phyloP scores from a whole-genome alignment of 2,888 invertebrate genomes.

The Parnassius glacialis region DNA sequence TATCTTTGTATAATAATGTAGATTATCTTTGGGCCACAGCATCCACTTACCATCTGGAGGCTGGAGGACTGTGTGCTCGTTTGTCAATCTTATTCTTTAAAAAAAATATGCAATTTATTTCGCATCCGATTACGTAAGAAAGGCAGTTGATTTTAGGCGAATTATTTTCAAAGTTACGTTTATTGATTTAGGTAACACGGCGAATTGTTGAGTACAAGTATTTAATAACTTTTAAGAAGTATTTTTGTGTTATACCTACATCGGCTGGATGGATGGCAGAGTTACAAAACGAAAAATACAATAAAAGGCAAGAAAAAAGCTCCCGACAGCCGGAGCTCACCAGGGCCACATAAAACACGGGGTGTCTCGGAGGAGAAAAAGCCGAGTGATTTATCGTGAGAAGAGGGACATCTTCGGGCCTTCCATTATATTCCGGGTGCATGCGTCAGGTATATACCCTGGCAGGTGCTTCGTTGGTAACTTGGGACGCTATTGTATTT shows the following conservation, averaged over 20 bases:
- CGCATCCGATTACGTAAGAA: no score
- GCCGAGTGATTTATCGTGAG: slow-evolving; percentile 71
- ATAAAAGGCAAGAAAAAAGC: slow-evolving; percentile 37
- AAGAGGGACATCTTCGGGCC: slow-evolving; percentile 60
- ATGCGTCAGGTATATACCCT: slow-evolving; percentile 40
- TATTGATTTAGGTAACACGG: no score
- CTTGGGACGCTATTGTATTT: slow-evolving; percentile 30
- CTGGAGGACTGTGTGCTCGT: no score
- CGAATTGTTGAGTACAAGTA: no score
- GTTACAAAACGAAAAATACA: slow-evolving; percentile 26
- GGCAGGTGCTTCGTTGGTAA: slow-evolving; percentile 50
- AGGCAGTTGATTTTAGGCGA: no score
- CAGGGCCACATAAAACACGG: slow-evolving; percentile 62
- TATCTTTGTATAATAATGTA: no score
- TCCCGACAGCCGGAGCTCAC: slow-evolving; percentile 46
- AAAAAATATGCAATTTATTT: no score
- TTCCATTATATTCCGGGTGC: slow-evolving; percentile 53
- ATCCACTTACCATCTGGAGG: no score
- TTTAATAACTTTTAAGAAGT: no score
- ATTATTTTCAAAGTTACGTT: no score
- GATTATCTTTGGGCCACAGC: no score
- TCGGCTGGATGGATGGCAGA: neutral
- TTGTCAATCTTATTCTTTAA: no score
- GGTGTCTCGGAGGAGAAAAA: slow-evolving; percentile 57
- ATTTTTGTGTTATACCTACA: neutral